phyloP scores from a whole-genome alignment of 64 coral and sea anemone species.

The Stylophora pistillata region DNA sequence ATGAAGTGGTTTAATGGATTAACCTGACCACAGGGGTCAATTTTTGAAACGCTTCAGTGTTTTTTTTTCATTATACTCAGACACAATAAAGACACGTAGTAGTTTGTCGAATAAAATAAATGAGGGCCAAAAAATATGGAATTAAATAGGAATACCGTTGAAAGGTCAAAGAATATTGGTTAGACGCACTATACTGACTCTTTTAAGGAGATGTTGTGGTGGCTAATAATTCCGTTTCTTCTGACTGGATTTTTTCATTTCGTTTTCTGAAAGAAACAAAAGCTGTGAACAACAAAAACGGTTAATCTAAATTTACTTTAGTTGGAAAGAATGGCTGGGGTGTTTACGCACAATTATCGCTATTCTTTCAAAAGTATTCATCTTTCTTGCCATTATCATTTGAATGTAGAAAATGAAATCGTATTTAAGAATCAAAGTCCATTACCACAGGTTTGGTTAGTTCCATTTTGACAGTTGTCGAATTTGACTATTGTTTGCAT shows the following conservation, averaged over 20 bases:
- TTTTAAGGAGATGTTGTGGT: neutral
- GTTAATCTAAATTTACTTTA: constrained; percentile 51
- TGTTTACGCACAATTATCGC: constrained; percentile 54
- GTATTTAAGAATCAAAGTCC: constrained; percentile 18
- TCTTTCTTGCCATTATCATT: constrained; percentile 38
- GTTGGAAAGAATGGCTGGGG: constrained; percentile 26
- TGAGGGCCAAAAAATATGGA: neutral
- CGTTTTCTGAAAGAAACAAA: constrained; percentile 28
- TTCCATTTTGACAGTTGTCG: constrained; percentile 16
- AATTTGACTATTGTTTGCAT: constrained; percentile 13
- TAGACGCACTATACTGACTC: neutral
- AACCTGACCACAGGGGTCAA: constrained; percentile 45
- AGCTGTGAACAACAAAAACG: constrained; percentile 17
- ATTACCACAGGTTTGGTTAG: constrained; percentile 1
- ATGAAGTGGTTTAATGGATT: constrained; percentile 6
- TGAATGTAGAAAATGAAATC: constrained; percentile 25
- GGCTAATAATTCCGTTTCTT: neutral
- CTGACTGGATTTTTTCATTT: neutral
- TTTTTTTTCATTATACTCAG: constrained; percentile 5
- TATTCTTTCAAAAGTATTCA: constrained; percentile 51
- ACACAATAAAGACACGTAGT: constrained; percentile 19
- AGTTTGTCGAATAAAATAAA: constrained; percentile 5
- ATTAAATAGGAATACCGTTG: neutral
- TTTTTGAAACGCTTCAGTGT: constrained; percentile 32
- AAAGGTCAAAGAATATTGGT: neutral